Conservation (phyloP, 2,888 invertebrate genomes). For the Carpatolechia fugitivella region DNA sequence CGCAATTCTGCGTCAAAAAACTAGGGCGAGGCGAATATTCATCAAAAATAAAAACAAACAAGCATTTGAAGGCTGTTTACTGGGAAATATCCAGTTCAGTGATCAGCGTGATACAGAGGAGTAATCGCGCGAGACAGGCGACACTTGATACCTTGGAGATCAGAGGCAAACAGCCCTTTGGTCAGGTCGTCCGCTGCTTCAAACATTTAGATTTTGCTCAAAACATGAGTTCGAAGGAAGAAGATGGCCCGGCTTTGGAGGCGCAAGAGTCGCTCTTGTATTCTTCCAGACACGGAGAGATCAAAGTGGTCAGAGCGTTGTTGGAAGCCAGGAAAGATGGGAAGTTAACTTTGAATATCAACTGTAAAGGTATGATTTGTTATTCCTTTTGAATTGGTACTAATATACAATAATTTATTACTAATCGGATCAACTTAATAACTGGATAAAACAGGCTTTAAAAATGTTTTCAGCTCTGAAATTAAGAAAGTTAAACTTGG, state of each 20-base stretch:
- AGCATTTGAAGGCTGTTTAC: slow-evolving; percentile 12
- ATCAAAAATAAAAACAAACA: slow-evolving; percentile 16
- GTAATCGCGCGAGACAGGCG: slow-evolving; percentile 21
- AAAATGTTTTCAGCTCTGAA: no score
- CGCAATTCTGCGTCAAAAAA: not conserved
- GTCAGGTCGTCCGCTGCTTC: not conserved
- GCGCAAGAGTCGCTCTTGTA: slow-evolving; percentile 80
- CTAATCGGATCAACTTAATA: no score
- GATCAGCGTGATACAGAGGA: slow-evolving; percentile 6
- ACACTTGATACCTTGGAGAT: slow-evolving; percentile 19
- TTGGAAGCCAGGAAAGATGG: slow-evolving; percentile 69
- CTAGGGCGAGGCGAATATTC: slow-evolving; percentile 12
- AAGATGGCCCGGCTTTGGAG: slow-evolving; percentile 47
- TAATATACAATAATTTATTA: not conserved
- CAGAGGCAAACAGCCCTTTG: not conserved
- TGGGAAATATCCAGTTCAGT: slow-evolving; percentile 15
- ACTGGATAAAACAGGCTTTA: no score
- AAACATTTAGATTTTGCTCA: not conserved
- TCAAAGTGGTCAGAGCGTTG: slow-evolving; percentile 74
- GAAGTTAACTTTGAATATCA: slow-evolving; percentile 78
- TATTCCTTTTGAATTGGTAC: not conserved
- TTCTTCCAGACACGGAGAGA: slow-evolving; percentile 81
- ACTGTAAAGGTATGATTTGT: slow-evolving; percentile 79
- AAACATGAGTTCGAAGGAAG: slow-evolving; percentile 47
- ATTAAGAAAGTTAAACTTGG: no score